A percentile compares a stretch with the other conserved stretches of the same genome.
phyloP scores from a whole-genome alignment of 2,797 vertebrate species.

The Galaxias olidus region DNA sequence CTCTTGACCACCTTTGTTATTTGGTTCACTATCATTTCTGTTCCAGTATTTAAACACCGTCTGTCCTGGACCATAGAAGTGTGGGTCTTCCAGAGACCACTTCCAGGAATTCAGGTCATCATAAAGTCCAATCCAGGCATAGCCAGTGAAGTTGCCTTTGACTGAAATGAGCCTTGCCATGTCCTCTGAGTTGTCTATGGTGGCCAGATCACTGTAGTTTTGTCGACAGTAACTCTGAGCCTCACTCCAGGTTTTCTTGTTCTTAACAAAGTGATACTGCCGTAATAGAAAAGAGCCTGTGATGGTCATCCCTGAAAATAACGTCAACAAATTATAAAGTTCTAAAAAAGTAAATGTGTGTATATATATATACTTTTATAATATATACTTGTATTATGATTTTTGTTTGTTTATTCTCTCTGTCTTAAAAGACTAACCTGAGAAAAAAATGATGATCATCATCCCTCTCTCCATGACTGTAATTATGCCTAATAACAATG shows the following conservation, averaged over 20 bases:
- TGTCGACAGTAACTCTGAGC: neutral
- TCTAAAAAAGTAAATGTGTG: too few relatives aligned
- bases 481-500: too few relatives aligned
- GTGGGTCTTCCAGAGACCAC: neutral
- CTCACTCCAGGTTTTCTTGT: neutral
- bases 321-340: too few relatives aligned
- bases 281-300: neutral
- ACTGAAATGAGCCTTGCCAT: neutral
- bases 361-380: too few relatives aligned
- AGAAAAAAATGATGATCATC: too few relatives aligned
- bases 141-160: neutral
- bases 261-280: neutral
- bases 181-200: neutral
- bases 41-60: neutral
- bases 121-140: slow-evolving; percentile 43
- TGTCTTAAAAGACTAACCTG: too few relatives aligned
- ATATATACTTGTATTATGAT: too few relatives aligned
- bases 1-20: fast-evolving
- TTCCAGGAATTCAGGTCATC: slow-evolving; percentile 33
- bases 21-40: fast-evolving
- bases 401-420: too few relatives aligned
- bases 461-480: too few relatives aligned
- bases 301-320: too few relatives aligned
- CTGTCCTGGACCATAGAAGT: slow-evolving; percentile 39
- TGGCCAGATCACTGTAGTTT: neutral